These are phyloP conservation scores for Anoplius nigerrimus DNA, from an alignment of 2,888 invertebrate genomes.

Conservation along the genomic window DNA sequence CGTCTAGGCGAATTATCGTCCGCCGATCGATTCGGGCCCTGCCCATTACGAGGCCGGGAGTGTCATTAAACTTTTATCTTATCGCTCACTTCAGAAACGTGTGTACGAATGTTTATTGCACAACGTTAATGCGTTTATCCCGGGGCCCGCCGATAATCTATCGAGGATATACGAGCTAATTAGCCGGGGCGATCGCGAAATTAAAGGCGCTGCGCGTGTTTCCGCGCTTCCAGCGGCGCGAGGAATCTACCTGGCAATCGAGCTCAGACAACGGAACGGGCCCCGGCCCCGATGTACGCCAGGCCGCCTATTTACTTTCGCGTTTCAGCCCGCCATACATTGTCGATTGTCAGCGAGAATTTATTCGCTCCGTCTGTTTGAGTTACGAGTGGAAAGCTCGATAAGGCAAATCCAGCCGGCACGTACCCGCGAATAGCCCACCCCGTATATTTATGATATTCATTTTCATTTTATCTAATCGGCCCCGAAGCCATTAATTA, in stretches of 20 bases:
- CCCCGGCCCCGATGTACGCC: neutral
- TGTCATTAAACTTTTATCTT: too few species aligned
- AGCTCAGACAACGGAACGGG: slow-evolving; percentile 1
- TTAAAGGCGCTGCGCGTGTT: too few species aligned
- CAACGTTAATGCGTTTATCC: slow-evolving; percentile 1
- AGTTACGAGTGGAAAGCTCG: slow-evolving; percentile 57
- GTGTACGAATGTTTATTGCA: too few species aligned
- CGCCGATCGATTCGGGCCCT: too few species aligned
- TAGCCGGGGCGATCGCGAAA: too few species aligned
- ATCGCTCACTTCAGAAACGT: too few species aligned
- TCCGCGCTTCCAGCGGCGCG: neutral
- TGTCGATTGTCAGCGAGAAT: slow-evolving; percentile 50
- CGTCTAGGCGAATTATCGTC: too few species aligned
- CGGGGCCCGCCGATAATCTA: too few species aligned
- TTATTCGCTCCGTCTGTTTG: slow-evolving; percentile 45
- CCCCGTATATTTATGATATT: slow-evolving; percentile 51
- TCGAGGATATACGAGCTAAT: too few species aligned
- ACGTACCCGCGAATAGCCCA: slow-evolving; percentile 38
- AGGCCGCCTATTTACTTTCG: slow-evolving; percentile 10
- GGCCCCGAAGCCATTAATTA: slow-evolving; percentile 60
- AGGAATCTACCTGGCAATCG: neutral
- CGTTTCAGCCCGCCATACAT: slow-evolving; percentile 29
- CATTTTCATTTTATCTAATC: slow-evolving; percentile 61
- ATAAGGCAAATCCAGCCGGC: slow-evolving; percentile 45
- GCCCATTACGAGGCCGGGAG: too few species aligned